A percentile compares a stretch with the other conserved stretches of the same genome.
These are phyloP conservation scores for Barnardius zonarius DNA, from an alignment of 2,113 vertebrate genomes.

Conservation along the genomic window DNA sequence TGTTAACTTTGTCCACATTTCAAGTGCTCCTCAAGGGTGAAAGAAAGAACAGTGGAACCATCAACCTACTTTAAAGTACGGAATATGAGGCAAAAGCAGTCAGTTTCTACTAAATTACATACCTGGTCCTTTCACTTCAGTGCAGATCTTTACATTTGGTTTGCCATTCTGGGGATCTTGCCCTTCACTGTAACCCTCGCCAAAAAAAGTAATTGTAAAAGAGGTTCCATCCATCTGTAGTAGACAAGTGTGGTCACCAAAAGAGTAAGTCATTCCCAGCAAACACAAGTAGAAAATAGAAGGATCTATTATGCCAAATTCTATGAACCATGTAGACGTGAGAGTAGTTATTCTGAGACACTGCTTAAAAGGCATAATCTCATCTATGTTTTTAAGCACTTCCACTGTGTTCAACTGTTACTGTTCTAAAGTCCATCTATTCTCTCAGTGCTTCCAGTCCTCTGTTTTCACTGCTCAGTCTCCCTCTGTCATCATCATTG, in stretches of 20 bases:
- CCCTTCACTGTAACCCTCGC: conserved; percentile 87
- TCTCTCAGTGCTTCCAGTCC: neutral
- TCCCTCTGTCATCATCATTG: neutral
- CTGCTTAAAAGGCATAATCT: neutral
- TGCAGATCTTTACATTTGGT: conserved; percentile 88
- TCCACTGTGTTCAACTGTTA: neutral
- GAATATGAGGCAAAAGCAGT: neutral
- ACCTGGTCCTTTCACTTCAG: conserved; percentile 94
- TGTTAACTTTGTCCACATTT: neutral
- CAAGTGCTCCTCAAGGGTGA: neutral
- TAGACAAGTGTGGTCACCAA: neutral
- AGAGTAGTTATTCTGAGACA: neutral
- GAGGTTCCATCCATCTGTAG: conserved; percentile 86
- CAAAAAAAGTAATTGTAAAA: conserved; percentile 88
- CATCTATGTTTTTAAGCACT: neutral
- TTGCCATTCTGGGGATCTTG: conserved; percentile 77
- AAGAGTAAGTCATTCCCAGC: neutral
- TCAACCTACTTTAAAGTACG: neutral
- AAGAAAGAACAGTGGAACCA: neutral
- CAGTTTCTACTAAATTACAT: neutral
- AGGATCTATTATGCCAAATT: neutral
- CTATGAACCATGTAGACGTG: neutral
- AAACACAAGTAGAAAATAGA: neutral
- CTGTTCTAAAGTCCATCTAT: neutral
- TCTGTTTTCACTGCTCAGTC: neutral